Percentiles rank a stretch among this genome's conserved stretches.
These are phyloP conservation scores for Onchidella celtica DNA, from an alignment of 2,888 invertebrate genomes.

Conservation along the genomic window DNA sequence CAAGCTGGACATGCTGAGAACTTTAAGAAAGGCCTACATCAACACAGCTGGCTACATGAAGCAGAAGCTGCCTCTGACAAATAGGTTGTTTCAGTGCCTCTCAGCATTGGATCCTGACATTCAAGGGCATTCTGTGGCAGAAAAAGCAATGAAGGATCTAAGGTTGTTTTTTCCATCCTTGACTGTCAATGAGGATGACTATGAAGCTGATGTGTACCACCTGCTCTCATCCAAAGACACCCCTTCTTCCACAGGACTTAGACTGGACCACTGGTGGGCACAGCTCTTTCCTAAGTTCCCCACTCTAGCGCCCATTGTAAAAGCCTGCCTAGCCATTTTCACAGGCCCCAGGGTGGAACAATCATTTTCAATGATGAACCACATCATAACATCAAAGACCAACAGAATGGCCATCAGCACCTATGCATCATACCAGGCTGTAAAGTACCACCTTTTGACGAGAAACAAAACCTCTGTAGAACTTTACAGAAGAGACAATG, in stretches of 20 bases:
- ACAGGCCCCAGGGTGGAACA: slow-evolving; percentile 1
- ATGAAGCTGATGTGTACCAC: slow-evolving; percentile 15
- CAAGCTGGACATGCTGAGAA: neutral
- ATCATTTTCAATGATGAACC: neutral
- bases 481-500: too few relatives aligned
- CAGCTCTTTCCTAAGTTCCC: neutral
- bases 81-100: neutral
- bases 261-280: slow-evolving; percentile 28
- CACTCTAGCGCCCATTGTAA: neutral
- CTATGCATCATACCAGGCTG: neutral
- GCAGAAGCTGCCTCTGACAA: neutral
- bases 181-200: slow-evolving; percentile 12
- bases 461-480: too few relatives aligned
- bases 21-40: neutral
- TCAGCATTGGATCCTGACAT: neutral
- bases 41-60: neutral
- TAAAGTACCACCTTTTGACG: too few relatives aligned
- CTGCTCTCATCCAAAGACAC: slow-evolving; percentile 17
- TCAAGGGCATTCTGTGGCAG: neutral
- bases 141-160: neutral
- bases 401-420: neutral
- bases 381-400: neutral
- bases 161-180: neutral
- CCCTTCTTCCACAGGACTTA: slow-evolving; percentile 8
- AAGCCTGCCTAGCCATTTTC: neutral